Evolutionary conservation across 2,888 invertebrate genomes (phyloP), one percentile per base, ranked within the genome.

Genomic region (Macrosoma leucophasiata): DNA sequence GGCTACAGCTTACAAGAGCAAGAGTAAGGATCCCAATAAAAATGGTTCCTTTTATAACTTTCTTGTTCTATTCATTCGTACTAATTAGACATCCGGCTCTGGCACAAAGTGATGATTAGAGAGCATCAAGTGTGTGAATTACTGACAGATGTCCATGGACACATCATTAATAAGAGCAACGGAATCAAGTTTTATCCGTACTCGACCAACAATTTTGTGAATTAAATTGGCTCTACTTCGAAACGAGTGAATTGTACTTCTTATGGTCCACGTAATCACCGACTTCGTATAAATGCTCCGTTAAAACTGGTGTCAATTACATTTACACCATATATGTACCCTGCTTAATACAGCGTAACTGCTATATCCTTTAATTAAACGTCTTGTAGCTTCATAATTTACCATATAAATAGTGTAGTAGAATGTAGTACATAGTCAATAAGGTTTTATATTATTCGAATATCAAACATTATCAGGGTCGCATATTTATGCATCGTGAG

Each of bases 281-380:
- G 54, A 52, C 52, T 53, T 64, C 54, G 69, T 73, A 75, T 74
- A 76, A 76, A 73, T 58, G 67, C 60, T 58, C 68, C 70, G 75
- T 75, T 79, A 77, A 74, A 76, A 73, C 71, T 62, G 63, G 74
- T 70, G 73, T 77, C 75, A 77, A 78, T 79, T 77, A 77, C 70
- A 67, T 69, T 71, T 68, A 70, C 67, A 61, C 76, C 74, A 55
- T 77, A 70, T 76, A 74, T 55, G 75, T 61, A 61, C 53, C 54
- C 47, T 64, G 64, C 62, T 69, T n/a, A n/a, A n/a, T n/a, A n/a
- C n/a, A n/a, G n/a, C n/a, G n/a, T n/a, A n/a, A n/a, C n/a, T n/a
- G n/a, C n/a, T n/a, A n/a, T n/a, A n/a, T n/a, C n/a, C n/a, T 66
- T 66, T 62, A 64, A 58, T 63, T 63, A 57, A 65, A 59, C 46